Percentiles rank a stretch among this genome's conserved stretches.
Conservation (phyloP, 1,140 invertebrate genomes). For the Ceratosolen solmsi region DNA sequence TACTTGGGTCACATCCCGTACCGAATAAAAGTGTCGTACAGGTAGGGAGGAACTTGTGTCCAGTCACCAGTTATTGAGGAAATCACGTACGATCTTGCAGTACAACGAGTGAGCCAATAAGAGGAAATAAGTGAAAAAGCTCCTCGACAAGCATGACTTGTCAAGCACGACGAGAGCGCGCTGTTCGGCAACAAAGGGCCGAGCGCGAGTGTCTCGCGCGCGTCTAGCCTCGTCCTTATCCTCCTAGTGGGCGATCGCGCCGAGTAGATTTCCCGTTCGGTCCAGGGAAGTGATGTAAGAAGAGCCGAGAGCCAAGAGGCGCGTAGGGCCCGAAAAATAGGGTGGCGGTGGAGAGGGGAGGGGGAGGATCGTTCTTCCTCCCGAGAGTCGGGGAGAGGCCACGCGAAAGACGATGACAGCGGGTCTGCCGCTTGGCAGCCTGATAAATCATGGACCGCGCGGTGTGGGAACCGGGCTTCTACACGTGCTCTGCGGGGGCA, state of each 20-base stretch:
- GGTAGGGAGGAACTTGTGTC: not conserved
- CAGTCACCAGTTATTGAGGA: too few species aligned
- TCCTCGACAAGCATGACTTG: too few species aligned
- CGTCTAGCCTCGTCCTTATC: not conserved
- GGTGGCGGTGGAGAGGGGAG: not conserved
- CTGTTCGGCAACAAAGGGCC: not conserved
- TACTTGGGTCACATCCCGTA: not conserved
- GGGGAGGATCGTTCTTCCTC: not conserved
- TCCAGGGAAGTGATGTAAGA: not conserved
- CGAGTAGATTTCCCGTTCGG: not conserved
- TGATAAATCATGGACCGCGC: slow-evolving; percentile 68
- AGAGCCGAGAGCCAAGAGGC: not conserved
- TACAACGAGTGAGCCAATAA: not conserved
- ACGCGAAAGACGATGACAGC: slow-evolving; percentile 64
- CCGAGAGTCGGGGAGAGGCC: not conserved
- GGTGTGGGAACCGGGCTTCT: slow-evolving; percentile 62
- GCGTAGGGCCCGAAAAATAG: not conserved
- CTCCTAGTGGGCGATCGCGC: too few species aligned
- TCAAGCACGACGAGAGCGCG: too few species aligned
- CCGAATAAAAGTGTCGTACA: not conserved
- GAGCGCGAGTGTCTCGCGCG: not conserved
- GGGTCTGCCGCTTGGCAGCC: slow-evolving; percentile 65
- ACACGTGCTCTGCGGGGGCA: slow-evolving; percentile 18
- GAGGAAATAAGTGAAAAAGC: not conserved
- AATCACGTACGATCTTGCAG: too few species aligned